Evolutionary conservation across 2,888 invertebrate genomes (phyloP), one percentile per base, ranked within the genome.

Genomic region (Phalera bucephala): DNA sequence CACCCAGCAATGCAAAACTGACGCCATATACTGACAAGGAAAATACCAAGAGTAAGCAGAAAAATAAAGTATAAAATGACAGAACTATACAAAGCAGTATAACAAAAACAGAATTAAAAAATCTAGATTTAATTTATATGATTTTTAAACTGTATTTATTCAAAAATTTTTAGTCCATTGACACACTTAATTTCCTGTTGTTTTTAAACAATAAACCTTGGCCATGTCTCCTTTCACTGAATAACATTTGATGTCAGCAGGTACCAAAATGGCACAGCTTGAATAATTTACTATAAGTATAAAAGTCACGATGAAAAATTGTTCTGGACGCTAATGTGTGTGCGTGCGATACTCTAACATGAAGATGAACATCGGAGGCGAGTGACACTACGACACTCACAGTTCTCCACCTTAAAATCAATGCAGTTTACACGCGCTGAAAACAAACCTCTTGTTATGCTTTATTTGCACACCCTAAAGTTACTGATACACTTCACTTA

Each of bases 391-490:
- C 81, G 76, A 83, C 88, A 89, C 90, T 90, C 90, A 90, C 90
- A 90, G 90, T 90, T 90, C 82, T 90, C 90, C 89, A 90, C 90
- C 86, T 90, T 90, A 88, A 90, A 90, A 90, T 90, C 90, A 90
- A 90, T 88, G 90, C 88, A 89, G 90, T 90, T 90, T 81, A 90
- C 89, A 86, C 90, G 90, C 77, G 90, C 90, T 90, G 90, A 90
- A 86, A 90, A 89, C 86, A 90, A 87, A 88, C 78, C 81, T 80
- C 72, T 70, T 59, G 80, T 88, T 87, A 88, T 71, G 74, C 73
- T 76, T 78, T 67, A 72, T 76, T 70, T 67, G 72, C 74, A 82
- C 77, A 80, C 72, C 75, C 72, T 76, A 75, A 43, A 39, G 34
- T 33, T 52, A 42, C 22, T 40, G 41, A 36, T 31, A 57, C 21